Conservation (phyloP, 2,797 vertebrate genomes). For the Nannoperca obscura region DNA sequence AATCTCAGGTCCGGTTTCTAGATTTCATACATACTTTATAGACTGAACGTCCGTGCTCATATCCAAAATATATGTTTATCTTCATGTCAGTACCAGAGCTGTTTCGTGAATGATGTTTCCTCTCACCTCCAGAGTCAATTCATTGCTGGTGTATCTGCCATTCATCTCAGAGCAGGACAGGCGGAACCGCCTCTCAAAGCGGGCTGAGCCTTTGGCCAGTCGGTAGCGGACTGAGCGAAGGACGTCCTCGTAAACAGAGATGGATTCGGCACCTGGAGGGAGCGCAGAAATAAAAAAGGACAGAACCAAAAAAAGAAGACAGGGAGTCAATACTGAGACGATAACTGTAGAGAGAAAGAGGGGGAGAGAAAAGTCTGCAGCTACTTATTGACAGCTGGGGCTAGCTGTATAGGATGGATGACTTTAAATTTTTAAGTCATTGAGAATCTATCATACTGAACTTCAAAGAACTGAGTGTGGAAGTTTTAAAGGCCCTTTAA, state of each 20-base stretch:
- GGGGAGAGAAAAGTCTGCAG: constrained; percentile 10
- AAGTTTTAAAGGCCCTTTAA: constrained; percentile 14
- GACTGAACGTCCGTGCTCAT: background rate
- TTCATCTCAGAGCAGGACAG: constrained; percentile 99
- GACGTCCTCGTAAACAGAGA: constrained; percentile 96
- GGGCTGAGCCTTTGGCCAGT: constrained; percentile 90
- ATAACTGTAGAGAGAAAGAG: background rate
- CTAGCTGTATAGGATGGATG: constrained; percentile 19
- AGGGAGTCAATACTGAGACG: constrained; percentile 32
- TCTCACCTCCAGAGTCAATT: constrained; percentile 95
- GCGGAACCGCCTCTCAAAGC: constrained; percentile 95
- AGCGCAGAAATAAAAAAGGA: background rate
- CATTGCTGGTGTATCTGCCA: constrained; percentile 97
- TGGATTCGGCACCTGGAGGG: constrained; percentile 93
- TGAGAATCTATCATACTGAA: constrained; percentile 5
- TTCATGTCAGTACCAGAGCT: background rate
- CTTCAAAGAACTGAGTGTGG: background rate
- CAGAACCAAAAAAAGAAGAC: constrained; percentile 1
- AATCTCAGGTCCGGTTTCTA: background rate
- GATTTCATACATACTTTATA: background rate
- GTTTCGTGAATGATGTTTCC: constrained; percentile 15
- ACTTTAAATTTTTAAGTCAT: constrained; percentile 7
- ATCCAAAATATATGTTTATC: constrained; percentile 2
- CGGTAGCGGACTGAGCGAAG: constrained; percentile 94
- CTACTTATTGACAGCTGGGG: constrained; percentile 23